Evolutionary conservation across 2,888 invertebrate species (phyloP).

Genomic region (Anticlea derivata): DNA sequence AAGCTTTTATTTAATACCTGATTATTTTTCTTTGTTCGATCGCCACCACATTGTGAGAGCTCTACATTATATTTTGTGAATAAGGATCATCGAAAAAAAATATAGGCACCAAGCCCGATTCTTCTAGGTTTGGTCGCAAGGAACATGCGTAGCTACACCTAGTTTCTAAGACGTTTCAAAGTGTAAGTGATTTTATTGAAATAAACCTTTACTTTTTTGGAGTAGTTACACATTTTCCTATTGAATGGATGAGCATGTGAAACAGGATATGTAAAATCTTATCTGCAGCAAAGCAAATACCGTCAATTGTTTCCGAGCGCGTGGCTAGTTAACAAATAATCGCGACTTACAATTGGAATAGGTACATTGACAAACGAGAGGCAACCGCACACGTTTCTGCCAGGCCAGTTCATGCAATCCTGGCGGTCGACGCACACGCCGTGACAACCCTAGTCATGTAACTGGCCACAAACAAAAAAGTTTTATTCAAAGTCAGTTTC

Average conservation of each 20-base stretch:
- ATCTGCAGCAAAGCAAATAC: conserved; percentile 69
- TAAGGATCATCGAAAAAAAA: too few species aligned
- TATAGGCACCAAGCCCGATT: too few species aligned
- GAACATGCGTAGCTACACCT: too few species aligned
- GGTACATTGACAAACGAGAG: conserved; percentile 54
- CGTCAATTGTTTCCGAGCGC: conserved; percentile 81
- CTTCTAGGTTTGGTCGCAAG: too few species aligned
- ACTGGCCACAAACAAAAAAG: conserved; percentile 30
- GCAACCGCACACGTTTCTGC: conserved; percentile 56
- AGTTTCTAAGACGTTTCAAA: too few species aligned
- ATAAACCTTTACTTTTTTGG: too few species aligned
- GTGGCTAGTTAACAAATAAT: conserved; percentile 81
- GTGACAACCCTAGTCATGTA: conserved; percentile 45
- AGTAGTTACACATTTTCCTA: too few species aligned
- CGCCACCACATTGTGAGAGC: too few species aligned
- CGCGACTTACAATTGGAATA: conserved; percentile 78
- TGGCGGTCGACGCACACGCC: conserved; percentile 68
- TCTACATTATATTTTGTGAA: too few species aligned
- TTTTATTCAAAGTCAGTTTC: not conserved
- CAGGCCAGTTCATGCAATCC: conserved; percentile 72
- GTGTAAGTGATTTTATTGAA: too few species aligned
- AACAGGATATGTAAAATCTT: conserved; percentile 71
- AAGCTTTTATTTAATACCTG: too few species aligned
- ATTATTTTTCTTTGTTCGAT: too few species aligned
- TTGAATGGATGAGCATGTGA: conserved; percentile 26